phyloP scores from a whole-genome alignment of 2,888 invertebrate species.

The Anaspis maculata region DNA sequence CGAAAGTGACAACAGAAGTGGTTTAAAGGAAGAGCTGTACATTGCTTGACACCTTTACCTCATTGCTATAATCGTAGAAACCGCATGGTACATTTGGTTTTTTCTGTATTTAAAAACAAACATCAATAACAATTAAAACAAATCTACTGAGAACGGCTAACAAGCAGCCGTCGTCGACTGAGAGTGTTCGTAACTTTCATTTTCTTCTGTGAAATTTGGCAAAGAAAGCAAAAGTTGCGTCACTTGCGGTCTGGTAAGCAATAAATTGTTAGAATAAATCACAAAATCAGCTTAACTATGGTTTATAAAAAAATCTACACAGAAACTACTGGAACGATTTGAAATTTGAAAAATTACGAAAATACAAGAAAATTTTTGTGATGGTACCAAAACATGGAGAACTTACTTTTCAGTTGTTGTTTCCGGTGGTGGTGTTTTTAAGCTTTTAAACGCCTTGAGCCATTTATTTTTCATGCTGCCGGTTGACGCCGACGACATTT shows the following conservation, averaged over 20 bases:
- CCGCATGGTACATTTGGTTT: conserved; percentile 94
- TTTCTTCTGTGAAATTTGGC: no score
- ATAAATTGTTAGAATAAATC: no score
- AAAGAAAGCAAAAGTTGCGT: no score
- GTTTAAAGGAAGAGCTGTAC: no score
- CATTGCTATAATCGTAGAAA: conserved; percentile 88
- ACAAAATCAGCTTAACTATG: no score
- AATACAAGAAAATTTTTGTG: no score
- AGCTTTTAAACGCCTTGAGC: conserved; percentile 92
- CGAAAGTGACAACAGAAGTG: conserved; percentile 12
- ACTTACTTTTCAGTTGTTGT: conserved; percentile 54
- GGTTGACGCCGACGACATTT: conserved; percentile 76
- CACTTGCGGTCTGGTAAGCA: no score
- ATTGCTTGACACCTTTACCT: conserved; percentile 73
- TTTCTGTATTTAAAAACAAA: conserved; percentile 52
- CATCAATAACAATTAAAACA: conserved; percentile 37
- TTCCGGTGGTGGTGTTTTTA: conserved; percentile 65
- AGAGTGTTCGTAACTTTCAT: no score
- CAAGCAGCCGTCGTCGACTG: conserved; percentile 3
- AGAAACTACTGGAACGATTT: no score
- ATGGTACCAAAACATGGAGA: conserved; percentile 6
- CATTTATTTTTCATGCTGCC: conserved; percentile 95
- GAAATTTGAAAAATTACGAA: no score
- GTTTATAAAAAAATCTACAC: conserved; percentile 8
- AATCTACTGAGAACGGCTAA: conserved; percentile 6